phyloP scores from a whole-genome alignment of 1,140 invertebrate genomes.

The Cecropterus lyciades region DNA sequence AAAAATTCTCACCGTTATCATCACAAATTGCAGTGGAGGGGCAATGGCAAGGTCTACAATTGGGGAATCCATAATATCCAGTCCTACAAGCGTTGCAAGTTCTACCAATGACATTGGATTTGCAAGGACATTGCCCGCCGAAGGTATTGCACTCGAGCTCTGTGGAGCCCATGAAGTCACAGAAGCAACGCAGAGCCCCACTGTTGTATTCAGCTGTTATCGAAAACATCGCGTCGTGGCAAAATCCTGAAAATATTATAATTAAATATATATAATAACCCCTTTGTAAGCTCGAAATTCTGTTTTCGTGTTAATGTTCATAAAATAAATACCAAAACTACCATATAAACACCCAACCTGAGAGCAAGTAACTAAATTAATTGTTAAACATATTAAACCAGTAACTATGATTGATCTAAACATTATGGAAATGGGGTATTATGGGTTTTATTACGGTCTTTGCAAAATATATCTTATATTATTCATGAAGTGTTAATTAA shows the following conservation, averaged over 20 bases:
- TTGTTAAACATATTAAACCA: no score
- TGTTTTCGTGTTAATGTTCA: no score
- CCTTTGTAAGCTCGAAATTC: no score
- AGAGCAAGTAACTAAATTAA: no score
- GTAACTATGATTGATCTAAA: no score
- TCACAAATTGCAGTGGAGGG: slow-evolving; percentile 93
- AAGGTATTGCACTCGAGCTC: slow-evolving; percentile 95
- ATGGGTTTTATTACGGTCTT: no score
- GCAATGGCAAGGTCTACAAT: slow-evolving; percentile 95
- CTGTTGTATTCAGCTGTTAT: slow-evolving; percentile 97
- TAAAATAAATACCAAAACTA: no score
- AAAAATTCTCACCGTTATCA: slow-evolving; percentile 78
- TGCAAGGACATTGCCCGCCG: slow-evolving; percentile 98
- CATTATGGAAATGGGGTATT: no score
- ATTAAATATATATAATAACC: no score
- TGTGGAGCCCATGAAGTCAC: slow-evolving; percentile 94
- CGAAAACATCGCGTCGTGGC: slow-evolving; percentile 95
- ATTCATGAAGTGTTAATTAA: no score
- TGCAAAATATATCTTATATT: no score
- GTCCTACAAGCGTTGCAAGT: slow-evolving; percentile 95
- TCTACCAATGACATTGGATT: slow-evolving; percentile 95
- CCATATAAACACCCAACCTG: no score
- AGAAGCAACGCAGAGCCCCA: slow-evolving; percentile 95
- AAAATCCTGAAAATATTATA: slow-evolving; percentile 87
- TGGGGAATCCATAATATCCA: slow-evolving; percentile 97